Percentiles rank a stretch among this genome's conserved stretches.
Conservation (phyloP, 1,140 invertebrate species). For the Leptopilina clavipes region DNA sequence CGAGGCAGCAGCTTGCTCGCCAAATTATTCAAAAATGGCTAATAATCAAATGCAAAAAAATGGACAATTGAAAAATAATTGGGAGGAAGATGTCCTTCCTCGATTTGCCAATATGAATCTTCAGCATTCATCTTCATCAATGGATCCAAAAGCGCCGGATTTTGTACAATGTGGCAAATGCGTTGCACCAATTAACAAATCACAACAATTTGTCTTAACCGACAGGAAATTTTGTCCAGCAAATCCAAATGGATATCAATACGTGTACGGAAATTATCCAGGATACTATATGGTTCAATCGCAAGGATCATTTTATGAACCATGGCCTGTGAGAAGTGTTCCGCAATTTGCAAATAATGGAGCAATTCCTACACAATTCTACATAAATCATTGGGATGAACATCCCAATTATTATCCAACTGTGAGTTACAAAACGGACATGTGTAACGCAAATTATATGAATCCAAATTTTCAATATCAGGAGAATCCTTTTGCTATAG, state of each 20-base stretch:
- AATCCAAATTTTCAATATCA: too few relatives aligned
- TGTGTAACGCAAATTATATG: too few relatives aligned
- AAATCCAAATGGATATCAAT: too few relatives aligned
- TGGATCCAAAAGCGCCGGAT: not conserved
- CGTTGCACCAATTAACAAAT: not conserved
- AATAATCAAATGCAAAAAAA: not conserved
- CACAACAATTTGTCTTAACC: not conserved
- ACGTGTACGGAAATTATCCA: not conserved
- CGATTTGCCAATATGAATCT: conserved; percentile 1
- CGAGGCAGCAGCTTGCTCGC: not conserved
- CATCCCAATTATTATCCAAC: too few relatives aligned
- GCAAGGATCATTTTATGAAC: not conserved
- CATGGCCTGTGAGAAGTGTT: not conserved
- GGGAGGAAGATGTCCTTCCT: not conserved
- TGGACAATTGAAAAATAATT: not conserved
- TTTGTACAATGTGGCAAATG: not conserved
- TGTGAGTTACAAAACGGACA: too few relatives aligned
- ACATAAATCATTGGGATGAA: too few relatives aligned
- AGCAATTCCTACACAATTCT: too few relatives aligned
- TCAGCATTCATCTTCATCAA: not conserved
- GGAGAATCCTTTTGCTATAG: too few relatives aligned
- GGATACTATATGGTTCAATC: not conserved
- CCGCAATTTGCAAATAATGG: not conserved
- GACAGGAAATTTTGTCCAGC: not conserved
- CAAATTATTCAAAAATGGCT: not conserved